Evolutionary conservation across 2,888 invertebrate genomes (phyloP).

Genomic region (Eristalinus aeneus): DNA sequence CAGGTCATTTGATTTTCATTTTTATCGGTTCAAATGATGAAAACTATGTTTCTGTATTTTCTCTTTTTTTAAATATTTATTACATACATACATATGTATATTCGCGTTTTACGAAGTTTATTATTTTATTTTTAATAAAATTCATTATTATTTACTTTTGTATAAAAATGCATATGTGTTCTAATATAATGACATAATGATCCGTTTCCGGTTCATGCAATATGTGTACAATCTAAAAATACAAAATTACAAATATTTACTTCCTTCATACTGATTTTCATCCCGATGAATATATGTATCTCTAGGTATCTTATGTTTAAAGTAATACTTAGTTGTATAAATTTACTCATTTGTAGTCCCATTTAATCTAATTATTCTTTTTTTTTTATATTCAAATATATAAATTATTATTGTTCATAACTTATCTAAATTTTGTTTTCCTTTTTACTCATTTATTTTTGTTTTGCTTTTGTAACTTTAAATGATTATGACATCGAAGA

Average conservation of each 20-base stretch:
- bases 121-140: conserved; percentile 24
- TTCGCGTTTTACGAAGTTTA: conserved; percentile 38
- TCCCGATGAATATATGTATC: conserved; percentile 48
- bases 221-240: conserved; percentile 69
- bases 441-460: background rate
- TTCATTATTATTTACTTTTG: conserved; percentile 63
- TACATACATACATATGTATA: conserved; percentile 41
- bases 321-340: conserved; percentile 59
- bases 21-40: conserved; percentile 30
- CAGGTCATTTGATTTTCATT: conserved; percentile 49
- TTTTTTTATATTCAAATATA: conserved; percentile 55
- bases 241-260: conserved; percentile 65
- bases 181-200: conserved; percentile 51
- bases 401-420: conserved; percentile 62
- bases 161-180: conserved; percentile 62
- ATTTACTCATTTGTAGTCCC: conserved; percentile 52
- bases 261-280: conserved; percentile 48
- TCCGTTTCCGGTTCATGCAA: conserved; percentile 53
- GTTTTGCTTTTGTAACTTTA: background rate
- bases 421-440: conserved; percentile 52
- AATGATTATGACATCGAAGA: conserved; percentile 34
- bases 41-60: conserved; percentile 33
- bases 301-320: conserved; percentile 52
- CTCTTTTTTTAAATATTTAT: conserved; percentile 50
- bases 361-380: conserved; percentile 51